phyloP scores from a whole-genome alignment of 1,140 invertebrate species.

The fruit fly (Drosophila melanogaster) region Release_6_plus_ISO1_MT NT_033779.5:10255001-10255500 shows the following conservation, averaged over 20 bases:
- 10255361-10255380: too few species aligned
- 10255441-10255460: too few species aligned
- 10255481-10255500: too few species aligned
- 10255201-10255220: conserved; percentile 95
- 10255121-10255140: conserved; percentile 92
- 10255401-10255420: too few species aligned
- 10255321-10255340: neutral
- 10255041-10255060: too few species aligned
- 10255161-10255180: conserved; percentile 96
- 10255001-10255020: conserved; percentile 90
- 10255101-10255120: conserved; percentile 90
- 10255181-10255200: conserved; percentile 95
- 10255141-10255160: conserved; percentile 93
- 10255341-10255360: neutral
- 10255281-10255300: neutral
- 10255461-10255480: too few species aligned
- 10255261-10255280: conserved; percentile 90
- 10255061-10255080: conserved; percentile 87
- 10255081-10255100: conserved; percentile 90
- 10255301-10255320: neutral
- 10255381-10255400: too few species aligned
- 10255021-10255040: neutral
- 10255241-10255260: conserved; percentile 96
- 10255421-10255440: too few species aligned
- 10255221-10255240: conserved; percentile 93